A percentile compares a stretch with the other conserved stretches of the same genome.
phyloP scores from a whole-genome alignment of 2,113 vertebrate species.

The Apus apus region DNA sequence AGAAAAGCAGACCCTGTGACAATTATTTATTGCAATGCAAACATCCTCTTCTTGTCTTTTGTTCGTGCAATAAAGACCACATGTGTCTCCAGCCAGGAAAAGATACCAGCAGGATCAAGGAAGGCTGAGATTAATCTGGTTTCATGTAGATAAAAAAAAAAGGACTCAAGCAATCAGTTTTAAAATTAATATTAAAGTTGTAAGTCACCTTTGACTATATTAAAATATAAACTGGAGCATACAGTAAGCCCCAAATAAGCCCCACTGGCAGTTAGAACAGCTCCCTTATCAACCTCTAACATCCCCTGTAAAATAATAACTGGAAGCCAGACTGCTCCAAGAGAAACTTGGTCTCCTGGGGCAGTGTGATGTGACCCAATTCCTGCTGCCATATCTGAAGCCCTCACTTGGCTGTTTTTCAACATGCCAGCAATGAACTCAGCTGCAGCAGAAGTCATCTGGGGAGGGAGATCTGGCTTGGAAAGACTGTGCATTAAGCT shows the following conservation, averaged over 20 bases:
- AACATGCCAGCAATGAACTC: background rate
- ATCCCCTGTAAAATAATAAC: conserved; percentile 74
- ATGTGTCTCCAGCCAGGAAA: conserved; percentile 42
- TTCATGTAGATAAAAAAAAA: conserved; percentile 63
- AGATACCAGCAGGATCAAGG: conserved; percentile 25
- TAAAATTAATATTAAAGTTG: conserved; percentile 79
- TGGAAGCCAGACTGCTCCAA: conserved; percentile 59
- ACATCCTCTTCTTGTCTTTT: conserved; percentile 61
- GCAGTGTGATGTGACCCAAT: conserved; percentile 51
- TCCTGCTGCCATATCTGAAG: conserved; percentile 52
- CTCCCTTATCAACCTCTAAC: conserved; percentile 77
- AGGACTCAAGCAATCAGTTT: conserved; percentile 67
- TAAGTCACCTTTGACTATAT: conserved; percentile 78
- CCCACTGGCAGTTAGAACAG: conserved; percentile 69
- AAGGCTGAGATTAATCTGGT: conserved; percentile 71
- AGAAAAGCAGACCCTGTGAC: conserved; percentile 59
- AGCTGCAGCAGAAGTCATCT: background rate
- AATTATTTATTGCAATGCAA: conserved; percentile 46
- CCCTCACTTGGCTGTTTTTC: background rate
- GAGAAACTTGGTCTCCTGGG: conserved; percentile 62
- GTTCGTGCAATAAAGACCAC: conserved; percentile 50
- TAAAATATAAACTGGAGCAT: conserved; percentile 70
- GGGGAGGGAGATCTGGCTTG: background rate
- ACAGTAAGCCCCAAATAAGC: conserved; percentile 75
- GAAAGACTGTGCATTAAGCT: background rate